These are phyloP conservation scores for Suillia variegata DNA, from an alignment of 2,888 invertebrate genomes.

Conservation along the genomic window DNA sequence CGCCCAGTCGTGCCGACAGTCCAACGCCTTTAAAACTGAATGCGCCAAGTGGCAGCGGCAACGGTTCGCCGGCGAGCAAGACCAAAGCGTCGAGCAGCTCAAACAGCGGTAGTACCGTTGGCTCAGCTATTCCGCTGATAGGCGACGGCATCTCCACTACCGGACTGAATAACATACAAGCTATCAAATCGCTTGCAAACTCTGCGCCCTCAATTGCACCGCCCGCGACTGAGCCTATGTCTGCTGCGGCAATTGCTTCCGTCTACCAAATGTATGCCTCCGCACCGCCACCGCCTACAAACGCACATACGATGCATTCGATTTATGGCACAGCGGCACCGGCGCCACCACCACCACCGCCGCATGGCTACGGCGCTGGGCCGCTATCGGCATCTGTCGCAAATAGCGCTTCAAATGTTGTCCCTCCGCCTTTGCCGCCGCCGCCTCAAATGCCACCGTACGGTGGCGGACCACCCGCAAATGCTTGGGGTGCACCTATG, in stretches of 20 bases:
- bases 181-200: slow-evolving; percentile 50
- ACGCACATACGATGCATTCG: slow-evolving; percentile 33
- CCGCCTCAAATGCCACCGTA: slow-evolving; percentile 24
- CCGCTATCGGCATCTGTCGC: slow-evolving; percentile 38
- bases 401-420: slow-evolving; percentile 19
- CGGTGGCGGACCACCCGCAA: slow-evolving; percentile 21
- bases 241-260: slow-evolving; percentile 27
- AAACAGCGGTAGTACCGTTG: neutral
- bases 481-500: slow-evolving; percentile 31
- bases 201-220: slow-evolving; percentile 35
- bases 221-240: slow-evolving; percentile 27
- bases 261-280: slow-evolving; percentile 35
- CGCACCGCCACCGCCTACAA: slow-evolving; percentile 30
- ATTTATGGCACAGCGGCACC: slow-evolving; percentile 61
- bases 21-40: slow-evolving; percentile 46
- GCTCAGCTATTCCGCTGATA: neutral
- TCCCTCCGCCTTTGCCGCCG: slow-evolving; percentile 32
- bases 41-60: slow-evolving; percentile 15
- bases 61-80: slow-evolving; percentile 32
- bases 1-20: slow-evolving; percentile 69
- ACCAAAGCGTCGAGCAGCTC: slow-evolving; percentile 19
- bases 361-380: slow-evolving; percentile 32
- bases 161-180: slow-evolving; percentile 51
- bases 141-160: neutral
- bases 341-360: slow-evolving; percentile 54